These are phyloP conservation scores for Lasioglossum lativentre DNA, from an alignment of 2,888 invertebrate genomes.

Conservation along the genomic window DNA sequence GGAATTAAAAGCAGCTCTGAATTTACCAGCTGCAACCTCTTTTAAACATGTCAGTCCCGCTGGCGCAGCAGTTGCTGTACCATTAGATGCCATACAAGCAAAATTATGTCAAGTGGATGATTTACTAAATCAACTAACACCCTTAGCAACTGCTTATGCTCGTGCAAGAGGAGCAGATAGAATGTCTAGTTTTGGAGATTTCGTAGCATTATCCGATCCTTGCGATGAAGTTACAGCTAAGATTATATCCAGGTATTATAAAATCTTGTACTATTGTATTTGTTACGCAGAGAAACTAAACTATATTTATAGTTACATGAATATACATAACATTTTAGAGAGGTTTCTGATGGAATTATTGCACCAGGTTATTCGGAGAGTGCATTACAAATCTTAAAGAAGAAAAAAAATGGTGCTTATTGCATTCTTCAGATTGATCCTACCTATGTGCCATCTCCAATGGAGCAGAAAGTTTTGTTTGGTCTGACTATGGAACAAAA, in stretches of 20 bases:
- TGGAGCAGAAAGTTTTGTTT: constrained; percentile 94
- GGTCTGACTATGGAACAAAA: constrained; percentile 94
- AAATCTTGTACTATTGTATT: not conserved
- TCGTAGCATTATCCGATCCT: constrained; percentile 95
- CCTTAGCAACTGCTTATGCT: constrained; percentile 96
- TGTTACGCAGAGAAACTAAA: not conserved
- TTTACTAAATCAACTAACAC: constrained; percentile 89
- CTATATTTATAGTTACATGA: not conserved
- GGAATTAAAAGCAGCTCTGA: constrained; percentile 92
- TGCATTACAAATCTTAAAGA: constrained; percentile 94
- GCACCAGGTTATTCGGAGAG: constrained; percentile 95
- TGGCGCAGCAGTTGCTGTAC: constrained; percentile 96
- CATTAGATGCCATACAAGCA: constrained; percentile 91
- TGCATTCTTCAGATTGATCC: constrained; percentile 97
- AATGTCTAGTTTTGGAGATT: constrained; percentile 99
- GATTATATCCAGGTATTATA: constrained; percentile 91
- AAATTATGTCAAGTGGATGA: constrained; percentile 97
- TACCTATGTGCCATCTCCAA: constrained; percentile 91
- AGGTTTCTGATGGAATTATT: constrained; percentile 99
- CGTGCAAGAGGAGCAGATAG: constrained; percentile 98
- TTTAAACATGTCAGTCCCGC: constrained; percentile 99
- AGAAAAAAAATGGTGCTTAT: constrained; percentile 97
- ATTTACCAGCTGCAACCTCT: constrained; percentile 96
- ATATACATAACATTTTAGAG: constrained; percentile 82
- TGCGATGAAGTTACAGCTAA: constrained; percentile 96